Evolutionary conservation across 2,888 invertebrate species (phyloP).

Genomic region (Kuschelorhynchus macadamiae): DNA sequence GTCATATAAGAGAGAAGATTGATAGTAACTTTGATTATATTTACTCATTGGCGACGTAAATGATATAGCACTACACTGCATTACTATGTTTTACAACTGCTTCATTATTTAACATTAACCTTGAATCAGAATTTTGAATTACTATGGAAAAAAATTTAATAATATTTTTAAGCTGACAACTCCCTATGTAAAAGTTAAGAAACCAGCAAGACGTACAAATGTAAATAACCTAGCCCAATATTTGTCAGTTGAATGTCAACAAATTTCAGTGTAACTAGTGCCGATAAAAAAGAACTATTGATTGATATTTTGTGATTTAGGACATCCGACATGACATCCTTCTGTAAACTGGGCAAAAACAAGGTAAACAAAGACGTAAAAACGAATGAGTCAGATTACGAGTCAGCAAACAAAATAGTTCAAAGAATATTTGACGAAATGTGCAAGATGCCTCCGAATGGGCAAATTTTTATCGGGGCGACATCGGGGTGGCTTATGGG

Average conservation of each 20-base stretch:
- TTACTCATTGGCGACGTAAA: no score
- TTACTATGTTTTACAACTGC: no score
- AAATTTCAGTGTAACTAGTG: constrained; percentile 37
- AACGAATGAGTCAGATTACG: constrained; percentile 14
- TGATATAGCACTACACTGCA: no score
- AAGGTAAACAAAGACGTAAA: constrained; percentile 23
- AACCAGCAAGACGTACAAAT: no score
- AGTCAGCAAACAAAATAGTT: constrained; percentile 5
- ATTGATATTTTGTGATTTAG: constrained; percentile 25
- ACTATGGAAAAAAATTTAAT: no score
- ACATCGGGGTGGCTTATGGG: constrained; percentile 42
- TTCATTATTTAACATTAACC: no score
- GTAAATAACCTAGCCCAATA: constrained; percentile 25
- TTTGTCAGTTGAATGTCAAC: constrained; percentile 40
- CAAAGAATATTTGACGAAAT: constrained; percentile 20
- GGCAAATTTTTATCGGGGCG: constrained; percentile 29
- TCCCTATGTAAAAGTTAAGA: no score
- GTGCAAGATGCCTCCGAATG: constrained; percentile 33
- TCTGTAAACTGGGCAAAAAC: constrained; percentile 21
- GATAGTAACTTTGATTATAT: no score
- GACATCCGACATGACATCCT: constrained; percentile 24
- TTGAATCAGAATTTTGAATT: no score
- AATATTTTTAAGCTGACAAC: no score
- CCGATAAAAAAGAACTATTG: constrained; percentile 23
- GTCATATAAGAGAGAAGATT: no score